Evolutionary conservation across 2,888 invertebrate genomes (phyloP).

Genomic region (Dasypogon diadema): DNA sequence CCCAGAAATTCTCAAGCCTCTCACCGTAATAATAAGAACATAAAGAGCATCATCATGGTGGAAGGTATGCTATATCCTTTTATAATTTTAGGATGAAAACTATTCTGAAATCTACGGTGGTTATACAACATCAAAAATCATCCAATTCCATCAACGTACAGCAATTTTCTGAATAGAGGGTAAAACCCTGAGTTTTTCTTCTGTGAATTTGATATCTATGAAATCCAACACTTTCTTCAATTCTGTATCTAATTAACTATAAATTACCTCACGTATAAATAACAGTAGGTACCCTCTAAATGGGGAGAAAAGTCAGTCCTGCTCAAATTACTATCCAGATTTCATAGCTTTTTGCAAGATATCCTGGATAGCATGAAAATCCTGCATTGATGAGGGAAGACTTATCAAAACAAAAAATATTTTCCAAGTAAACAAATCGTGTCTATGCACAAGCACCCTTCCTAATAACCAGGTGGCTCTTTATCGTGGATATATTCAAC

Average conservation of each 20-base stretch:
- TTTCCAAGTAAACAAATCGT: slow-evolving; percentile 50
- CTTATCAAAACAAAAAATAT: slow-evolving; percentile 50
- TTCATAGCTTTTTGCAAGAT: slow-evolving; percentile 9
- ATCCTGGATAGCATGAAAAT: neutral
- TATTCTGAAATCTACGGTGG: too few relatives aligned
- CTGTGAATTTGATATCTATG: neutral
- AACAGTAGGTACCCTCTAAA: neutral
- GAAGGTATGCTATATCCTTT: too few relatives aligned
- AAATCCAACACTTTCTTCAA: slow-evolving; percentile 32
- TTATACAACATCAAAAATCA: too few relatives aligned
- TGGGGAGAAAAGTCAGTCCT: neutral
- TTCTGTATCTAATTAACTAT: slow-evolving; percentile 40
- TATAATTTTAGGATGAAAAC: too few relatives aligned
- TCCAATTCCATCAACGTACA: too few relatives aligned
- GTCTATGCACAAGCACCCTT: slow-evolving; percentile 17
- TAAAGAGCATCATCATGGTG: too few relatives aligned
- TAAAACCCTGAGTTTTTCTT: too few relatives aligned
- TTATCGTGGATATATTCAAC: slow-evolving; percentile 14
- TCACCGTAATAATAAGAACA: too few relatives aligned
- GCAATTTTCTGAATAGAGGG: too few relatives aligned
- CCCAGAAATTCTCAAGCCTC: too few relatives aligned
- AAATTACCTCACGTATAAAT: slow-evolving; percentile 8
- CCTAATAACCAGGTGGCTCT: slow-evolving; percentile 16
- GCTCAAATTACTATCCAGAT: slow-evolving; percentile 28
- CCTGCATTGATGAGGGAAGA: slow-evolving; percentile 16